These are phyloP conservation scores for Diadegma fenestrale DNA, from an alignment of 2,888 invertebrate species.

Conservation along the genomic window DNA sequence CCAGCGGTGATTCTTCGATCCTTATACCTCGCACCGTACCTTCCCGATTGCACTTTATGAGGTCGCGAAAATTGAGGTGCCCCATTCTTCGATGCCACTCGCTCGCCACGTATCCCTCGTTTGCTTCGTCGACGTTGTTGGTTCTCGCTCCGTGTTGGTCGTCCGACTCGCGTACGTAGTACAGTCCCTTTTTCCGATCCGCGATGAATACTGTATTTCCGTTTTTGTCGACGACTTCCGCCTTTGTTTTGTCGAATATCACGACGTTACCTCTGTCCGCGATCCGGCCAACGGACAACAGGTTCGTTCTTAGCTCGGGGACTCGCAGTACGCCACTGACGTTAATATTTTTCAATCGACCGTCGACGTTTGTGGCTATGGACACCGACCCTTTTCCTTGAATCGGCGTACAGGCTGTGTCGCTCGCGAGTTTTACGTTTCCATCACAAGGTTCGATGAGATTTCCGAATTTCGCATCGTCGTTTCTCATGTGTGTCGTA, in stretches of 20 bases:
- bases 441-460: background rate
- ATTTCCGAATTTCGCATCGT: background rate
- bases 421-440: constrained; percentile 6
- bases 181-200: background rate
- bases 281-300: background rate
- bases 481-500: background rate
- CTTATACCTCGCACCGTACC: background rate
- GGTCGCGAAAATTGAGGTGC: background rate
- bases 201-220: background rate
- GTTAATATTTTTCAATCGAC: background rate
- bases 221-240: background rate
- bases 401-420: background rate
- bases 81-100: constrained; percentile 5
- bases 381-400: constrained; percentile 8
- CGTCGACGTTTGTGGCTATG: background rate
- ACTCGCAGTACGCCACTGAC: background rate
- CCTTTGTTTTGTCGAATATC: background rate
- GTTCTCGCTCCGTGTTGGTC: background rate
- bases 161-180: background rate
- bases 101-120: background rate
- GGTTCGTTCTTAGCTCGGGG: background rate
- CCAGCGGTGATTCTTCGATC: background rate
- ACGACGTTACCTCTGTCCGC: background rate
- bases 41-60: background rate
- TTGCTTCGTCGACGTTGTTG: background rate